Conservation (phyloP, 1,140 invertebrate species). For the Lithobius niger region DNA sequence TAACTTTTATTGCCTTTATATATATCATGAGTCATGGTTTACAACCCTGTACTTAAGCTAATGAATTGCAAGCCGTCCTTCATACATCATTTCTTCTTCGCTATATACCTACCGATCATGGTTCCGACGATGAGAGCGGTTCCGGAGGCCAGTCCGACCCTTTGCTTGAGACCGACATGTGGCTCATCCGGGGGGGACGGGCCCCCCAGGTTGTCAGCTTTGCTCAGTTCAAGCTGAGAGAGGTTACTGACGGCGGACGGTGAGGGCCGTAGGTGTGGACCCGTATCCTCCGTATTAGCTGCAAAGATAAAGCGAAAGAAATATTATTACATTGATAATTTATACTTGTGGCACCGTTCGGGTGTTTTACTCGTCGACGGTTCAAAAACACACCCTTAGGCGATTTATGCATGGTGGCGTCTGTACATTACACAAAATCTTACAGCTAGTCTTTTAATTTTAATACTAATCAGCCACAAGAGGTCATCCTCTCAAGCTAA, state of each 20-base stretch:
- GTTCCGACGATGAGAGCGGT: conserved; percentile 64
- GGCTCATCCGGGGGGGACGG: conserved; percentile 21
- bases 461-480: no score
- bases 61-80: background rate
- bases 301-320: background rate
- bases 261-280: background rate
- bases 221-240: background rate
- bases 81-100: conserved; percentile 10
- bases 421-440: no score
- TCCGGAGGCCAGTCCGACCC: conserved; percentile 63
- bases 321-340: no score
- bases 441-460: no score
- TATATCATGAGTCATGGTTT: conserved; percentile 1
- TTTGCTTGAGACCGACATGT: conserved; percentile 51
- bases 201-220: background rate
- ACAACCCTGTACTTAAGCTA: background rate
- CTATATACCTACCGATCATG: conserved; percentile 51
- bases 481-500: no score
- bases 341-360: no score
- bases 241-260: background rate
- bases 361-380: no score
- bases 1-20: background rate
- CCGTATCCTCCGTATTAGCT: background rate
- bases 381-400: no score
- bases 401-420: no score